Evolutionary conservation across 2,797 vertebrate species (phyloP).

Genomic region (Xiphorhynchus erythropygius): DNA sequence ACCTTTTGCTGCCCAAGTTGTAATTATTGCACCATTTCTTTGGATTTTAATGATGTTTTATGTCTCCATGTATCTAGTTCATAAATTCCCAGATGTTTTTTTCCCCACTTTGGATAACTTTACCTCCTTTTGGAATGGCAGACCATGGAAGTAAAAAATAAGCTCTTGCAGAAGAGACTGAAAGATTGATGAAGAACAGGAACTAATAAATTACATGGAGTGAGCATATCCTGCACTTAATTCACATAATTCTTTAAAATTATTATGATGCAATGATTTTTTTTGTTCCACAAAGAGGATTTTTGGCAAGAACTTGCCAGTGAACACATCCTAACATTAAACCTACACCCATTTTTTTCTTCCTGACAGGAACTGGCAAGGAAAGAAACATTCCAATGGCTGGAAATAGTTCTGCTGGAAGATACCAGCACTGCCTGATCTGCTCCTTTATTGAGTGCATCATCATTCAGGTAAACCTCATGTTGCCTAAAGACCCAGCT

Average conservation of each 20-base stretch:
- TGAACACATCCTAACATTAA: background rate
- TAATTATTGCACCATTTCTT: background rate
- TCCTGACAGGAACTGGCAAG: background rate
- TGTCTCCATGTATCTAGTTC: background rate
- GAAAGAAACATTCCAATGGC: background rate
- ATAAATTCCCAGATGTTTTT: constrained; percentile 45
- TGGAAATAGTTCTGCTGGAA: background rate
- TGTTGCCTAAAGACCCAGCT: background rate
- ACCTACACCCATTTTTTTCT: background rate
- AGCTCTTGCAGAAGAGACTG: constrained; percentile 18
- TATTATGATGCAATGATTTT: constrained; percentile 36
- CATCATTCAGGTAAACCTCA: background rate
- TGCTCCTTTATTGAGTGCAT: background rate
- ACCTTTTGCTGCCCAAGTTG: background rate
- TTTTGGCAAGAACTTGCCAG: constrained; percentile 30
- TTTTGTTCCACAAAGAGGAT: background rate
- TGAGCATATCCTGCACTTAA: background rate
- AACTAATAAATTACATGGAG: constrained; percentile 39
- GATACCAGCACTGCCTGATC: background rate
- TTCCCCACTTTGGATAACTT: constrained; percentile 16
- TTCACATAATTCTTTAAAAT: constrained; percentile 48
- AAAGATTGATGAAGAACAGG: constrained; percentile 48
- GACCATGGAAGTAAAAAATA: constrained; percentile 7
- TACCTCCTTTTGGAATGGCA: constrained; percentile 27
- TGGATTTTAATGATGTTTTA: background rate